These are phyloP conservation scores for Apolygus lucorum DNA, from an alignment of 1,140 invertebrate species.

Conservation along the genomic window DNA sequence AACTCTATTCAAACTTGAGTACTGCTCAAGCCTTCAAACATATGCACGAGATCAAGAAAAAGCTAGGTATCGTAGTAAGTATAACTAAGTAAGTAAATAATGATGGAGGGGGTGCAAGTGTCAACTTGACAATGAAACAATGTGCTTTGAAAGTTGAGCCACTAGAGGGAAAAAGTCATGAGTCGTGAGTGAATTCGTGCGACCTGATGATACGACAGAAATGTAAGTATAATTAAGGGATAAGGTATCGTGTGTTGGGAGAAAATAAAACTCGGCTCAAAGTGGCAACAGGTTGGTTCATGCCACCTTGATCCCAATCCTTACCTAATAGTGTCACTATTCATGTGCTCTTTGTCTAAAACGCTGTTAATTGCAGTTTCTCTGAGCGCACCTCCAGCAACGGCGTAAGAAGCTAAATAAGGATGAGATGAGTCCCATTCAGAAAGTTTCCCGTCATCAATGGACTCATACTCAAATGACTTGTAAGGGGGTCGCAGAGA, in stretches of 20 bases:
- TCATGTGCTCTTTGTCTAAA: constrained; percentile 36
- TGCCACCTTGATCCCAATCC: constrained; percentile 15
- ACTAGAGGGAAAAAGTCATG: background rate
- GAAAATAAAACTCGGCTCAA: constrained; percentile 8
- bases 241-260: background rate
- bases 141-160: background rate
- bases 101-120: background rate
- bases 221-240: background rate
- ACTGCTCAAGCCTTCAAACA: background rate
- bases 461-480: constrained; percentile 44
- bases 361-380: constrained; percentile 44
- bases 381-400: constrained; percentile 37
- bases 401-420: constrained; percentile 38
- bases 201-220: constrained; percentile 1
- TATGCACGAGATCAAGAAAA: background rate
- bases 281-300: constrained; percentile 9
- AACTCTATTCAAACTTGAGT: background rate
- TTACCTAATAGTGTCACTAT: constrained; percentile 28
- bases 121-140: background rate
- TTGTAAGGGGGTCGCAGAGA: constrained; percentile 41
- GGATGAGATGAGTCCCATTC: constrained; percentile 41
- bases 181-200: constrained; percentile 15
- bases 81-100: background rate
- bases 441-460: constrained; percentile 39
- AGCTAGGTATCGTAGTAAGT: background rate